phyloP scores from a whole-genome alignment of 1,140 invertebrate species.

The Anastrepha ludens region DNA sequence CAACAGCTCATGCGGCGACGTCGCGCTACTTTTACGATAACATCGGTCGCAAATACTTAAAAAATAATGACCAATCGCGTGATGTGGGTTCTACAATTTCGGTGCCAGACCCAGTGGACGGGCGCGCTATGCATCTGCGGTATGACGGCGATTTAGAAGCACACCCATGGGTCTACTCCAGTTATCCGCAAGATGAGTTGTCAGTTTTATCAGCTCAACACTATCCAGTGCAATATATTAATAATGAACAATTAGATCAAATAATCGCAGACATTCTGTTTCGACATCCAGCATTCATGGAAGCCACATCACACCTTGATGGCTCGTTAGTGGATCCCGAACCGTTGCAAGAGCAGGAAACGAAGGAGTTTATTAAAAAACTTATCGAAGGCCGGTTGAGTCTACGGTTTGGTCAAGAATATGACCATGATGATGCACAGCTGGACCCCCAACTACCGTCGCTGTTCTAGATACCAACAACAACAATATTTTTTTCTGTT shows the following conservation, averaged over 20 bases:
- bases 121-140: background rate
- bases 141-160: constrained; percentile 10
- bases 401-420: constrained; percentile 11
- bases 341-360: constrained; percentile 64
- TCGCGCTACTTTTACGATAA: background rate
- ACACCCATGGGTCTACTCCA: background rate
- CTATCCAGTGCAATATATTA: constrained; percentile 65
- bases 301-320: constrained; percentile 57
- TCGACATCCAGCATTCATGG: constrained; percentile 64
- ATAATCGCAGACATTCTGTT: constrained; percentile 68
- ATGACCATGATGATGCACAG: background rate
- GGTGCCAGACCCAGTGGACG: background rate
- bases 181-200: background rate
- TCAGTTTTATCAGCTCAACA: background rate
- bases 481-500: background rate
- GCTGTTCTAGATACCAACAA: background rate
- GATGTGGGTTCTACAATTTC: background rate
- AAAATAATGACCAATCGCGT: background rate
- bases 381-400: constrained; percentile 65
- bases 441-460: background rate
- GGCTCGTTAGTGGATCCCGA: constrained; percentile 66
- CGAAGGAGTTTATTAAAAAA: constrained; percentile 65
- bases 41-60: constrained; percentile 20
- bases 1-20: background rate
- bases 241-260: constrained; percentile 64